A percentile compares a stretch with the other conserved stretches of the same genome.
Evolutionary conservation across 1,140 invertebrate genomes (phyloP).

Genomic region (Psilanteris sp.): DNA sequence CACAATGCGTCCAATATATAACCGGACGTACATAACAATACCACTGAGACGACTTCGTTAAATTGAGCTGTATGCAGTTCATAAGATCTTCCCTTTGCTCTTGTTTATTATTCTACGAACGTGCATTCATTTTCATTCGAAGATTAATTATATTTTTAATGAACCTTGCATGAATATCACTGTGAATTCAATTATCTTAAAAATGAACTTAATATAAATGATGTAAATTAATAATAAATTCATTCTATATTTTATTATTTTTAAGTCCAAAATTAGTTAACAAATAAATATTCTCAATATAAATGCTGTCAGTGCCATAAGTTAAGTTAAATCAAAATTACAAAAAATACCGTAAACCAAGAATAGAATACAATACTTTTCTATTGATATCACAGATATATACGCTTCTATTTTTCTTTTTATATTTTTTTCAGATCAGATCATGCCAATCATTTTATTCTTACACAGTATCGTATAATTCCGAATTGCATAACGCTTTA

Average conservation of each 20-base stretch:
- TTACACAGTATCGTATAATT: conserved; percentile 27
- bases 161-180: conserved; percentile 31
- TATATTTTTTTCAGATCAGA: conserved; percentile 30
- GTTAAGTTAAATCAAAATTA: too few relatives aligned
- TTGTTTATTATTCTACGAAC: conserved; percentile 58
- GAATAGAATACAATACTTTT: too few relatives aligned
- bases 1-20: conserved; percentile 57
- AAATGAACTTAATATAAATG: conserved; percentile 2
- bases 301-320: too few relatives aligned
- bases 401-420: background rate
- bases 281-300: too few relatives aligned
- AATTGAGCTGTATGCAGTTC: conserved; percentile 62
- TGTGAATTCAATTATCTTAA: conserved; percentile 37
- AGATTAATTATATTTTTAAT: conserved; percentile 57
- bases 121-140: conserved; percentile 56
- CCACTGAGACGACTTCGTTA: conserved; percentile 50
- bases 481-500: conserved; percentile 42
- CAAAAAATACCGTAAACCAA: too few relatives aligned
- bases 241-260: too few relatives aligned
- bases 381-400: too few relatives aligned
- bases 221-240: too few relatives aligned
- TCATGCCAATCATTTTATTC: conserved; percentile 54
- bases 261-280: too few relatives aligned
- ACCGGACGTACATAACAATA: conserved; percentile 60
- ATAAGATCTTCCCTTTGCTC: conserved; percentile 43